Conservation (phyloP, 2,797 vertebrate genomes). For the Gallinago solitaria region DNA sequence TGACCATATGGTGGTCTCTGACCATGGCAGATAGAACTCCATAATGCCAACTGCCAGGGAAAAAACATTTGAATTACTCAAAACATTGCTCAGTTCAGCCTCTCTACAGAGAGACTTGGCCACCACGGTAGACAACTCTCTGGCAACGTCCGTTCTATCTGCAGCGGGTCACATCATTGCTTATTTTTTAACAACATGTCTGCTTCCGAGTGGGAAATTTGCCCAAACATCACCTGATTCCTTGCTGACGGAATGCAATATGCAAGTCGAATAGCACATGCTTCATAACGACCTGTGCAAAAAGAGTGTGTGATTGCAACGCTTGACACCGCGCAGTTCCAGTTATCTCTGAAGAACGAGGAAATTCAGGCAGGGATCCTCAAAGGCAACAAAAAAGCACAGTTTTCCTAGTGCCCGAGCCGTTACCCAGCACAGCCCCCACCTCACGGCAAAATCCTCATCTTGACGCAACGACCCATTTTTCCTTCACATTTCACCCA, state of each 20-base stretch:
- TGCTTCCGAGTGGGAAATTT: not conserved
- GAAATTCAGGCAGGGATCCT: not conserved
- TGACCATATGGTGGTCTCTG: not conserved
- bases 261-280: rapidly evolving
- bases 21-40: not conserved
- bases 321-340: not conserved
- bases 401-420: rapidly evolving
- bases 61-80: not conserved
- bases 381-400: not conserved
- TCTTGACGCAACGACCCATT: rapidly evolving
- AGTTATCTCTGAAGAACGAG: not conserved
- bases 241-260: not conserved
- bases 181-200: not conserved
- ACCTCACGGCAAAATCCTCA: not conserved
- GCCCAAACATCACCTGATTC: not conserved
- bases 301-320: rapidly evolving
- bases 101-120: not conserved
- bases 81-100: not conserved
- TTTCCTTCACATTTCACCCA: not conserved
- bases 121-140: not conserved
- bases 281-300: not conserved
- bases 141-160: not conserved
- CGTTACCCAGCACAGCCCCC: not conserved
- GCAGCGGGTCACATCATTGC: rapidly evolving
- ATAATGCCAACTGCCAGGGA: not conserved